Evolutionary conservation across 1,140 invertebrate genomes (phyloP).

Genomic region (Frieseomelitta varia): DNA sequence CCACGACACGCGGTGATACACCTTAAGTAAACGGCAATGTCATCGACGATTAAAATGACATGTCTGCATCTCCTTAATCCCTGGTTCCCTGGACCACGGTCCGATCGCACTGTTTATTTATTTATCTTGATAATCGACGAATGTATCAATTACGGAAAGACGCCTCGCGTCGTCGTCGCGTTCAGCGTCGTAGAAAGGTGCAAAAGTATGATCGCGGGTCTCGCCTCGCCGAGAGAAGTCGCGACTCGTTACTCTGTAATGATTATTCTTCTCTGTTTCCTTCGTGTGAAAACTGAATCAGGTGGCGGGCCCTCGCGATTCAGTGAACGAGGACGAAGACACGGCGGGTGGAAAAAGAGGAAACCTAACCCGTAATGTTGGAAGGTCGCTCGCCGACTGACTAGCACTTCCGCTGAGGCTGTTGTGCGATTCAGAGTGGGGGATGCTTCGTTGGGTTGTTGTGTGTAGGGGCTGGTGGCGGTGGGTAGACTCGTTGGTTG

Average conservation of each 20-base stretch:
- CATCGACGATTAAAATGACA: constrained; percentile 14
- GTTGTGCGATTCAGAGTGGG: constrained; percentile 82
- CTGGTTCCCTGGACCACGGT: background rate
- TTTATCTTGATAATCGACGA: too few relatives aligned
- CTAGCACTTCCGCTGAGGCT: constrained; percentile 82
- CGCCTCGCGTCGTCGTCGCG: background rate
- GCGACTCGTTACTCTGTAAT: background rate
- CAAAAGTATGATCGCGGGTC: background rate
- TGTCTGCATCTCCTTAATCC: background rate
- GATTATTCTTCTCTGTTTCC: constrained; percentile 9
- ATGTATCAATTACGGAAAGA: background rate
- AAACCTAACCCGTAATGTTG: constrained; percentile 81
- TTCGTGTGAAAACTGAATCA: constrained; percentile 36
- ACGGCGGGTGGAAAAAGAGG: constrained; percentile 72
- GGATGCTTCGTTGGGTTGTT: constrained; percentile 81
- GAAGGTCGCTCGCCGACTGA: constrained; percentile 83
- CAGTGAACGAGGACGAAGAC: constrained; percentile 61
- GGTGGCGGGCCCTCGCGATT: constrained; percentile 50
- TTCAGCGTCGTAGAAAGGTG: background rate
- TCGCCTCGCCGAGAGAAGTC: background rate
- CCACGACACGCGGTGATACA: background rate
- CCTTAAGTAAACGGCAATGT: background rate
- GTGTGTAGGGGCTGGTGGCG: constrained; percentile 78
- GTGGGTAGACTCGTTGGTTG: constrained; percentile 69
- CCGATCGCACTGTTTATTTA: too few relatives aligned